Evolutionary conservation across 2,113 vertebrate genomes (phyloP).

Genomic region (Saimiri boliviensis): DNA sequence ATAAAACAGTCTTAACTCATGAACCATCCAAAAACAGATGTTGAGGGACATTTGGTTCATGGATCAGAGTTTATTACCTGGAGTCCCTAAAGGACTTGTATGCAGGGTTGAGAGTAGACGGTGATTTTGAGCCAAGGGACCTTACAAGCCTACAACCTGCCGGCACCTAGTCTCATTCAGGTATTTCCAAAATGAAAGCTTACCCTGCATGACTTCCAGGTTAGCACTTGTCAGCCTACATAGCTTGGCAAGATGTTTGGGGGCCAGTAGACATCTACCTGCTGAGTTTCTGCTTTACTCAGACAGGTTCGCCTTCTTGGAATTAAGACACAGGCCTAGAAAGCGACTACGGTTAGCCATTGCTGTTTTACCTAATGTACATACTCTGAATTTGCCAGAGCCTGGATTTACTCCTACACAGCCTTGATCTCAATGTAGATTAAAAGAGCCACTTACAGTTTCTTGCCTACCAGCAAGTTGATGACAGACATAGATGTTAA

Average conservation of each 20-base stretch:
- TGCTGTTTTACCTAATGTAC: neutral
- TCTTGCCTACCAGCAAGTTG: neutral
- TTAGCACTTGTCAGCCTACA: neutral
- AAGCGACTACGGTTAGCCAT: neutral
- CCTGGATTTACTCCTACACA: neutral
- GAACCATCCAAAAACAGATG: neutral
- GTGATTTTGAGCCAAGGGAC: neutral
- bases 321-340: neutral
- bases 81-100: accelerated
- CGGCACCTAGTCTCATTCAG: neutral
- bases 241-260: neutral
- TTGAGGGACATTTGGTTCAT: neutral
- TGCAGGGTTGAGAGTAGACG: accelerated
- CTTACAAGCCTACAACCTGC: neutral
- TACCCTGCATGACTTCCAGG: neutral
- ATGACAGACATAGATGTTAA: neutral
- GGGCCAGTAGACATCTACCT: neutral
- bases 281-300: neutral
- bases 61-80: neutral
- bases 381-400: neutral
- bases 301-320: neutral
- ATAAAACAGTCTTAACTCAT: neutral
- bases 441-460: neutral
- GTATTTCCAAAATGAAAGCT: neutral
- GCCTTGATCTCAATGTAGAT: neutral